Evolutionary conservation across 2,888 invertebrate genomes (phyloP).

Genomic region (Anagyrus pseudococci): DNA sequence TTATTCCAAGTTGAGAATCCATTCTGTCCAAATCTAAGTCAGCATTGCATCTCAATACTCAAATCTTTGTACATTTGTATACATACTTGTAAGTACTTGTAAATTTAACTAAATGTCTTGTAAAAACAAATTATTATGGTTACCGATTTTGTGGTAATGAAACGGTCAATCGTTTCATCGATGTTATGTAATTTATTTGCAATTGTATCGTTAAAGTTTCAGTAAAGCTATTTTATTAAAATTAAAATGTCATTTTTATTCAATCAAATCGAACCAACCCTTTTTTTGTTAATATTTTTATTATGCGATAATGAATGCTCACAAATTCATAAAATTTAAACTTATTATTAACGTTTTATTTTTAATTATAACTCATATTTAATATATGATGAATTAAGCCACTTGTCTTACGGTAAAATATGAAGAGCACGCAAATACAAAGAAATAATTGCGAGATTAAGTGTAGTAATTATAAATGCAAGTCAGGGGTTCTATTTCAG

Average conservation of each 20-base stretch:
- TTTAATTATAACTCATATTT: no score
- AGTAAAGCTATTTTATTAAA: slow-evolving; percentile 28
- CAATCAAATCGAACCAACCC: background rate
- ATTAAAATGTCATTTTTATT: background rate
- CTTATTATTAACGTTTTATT: no score
- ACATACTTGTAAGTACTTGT: slow-evolving; percentile 32
- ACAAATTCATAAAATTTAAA: no score
- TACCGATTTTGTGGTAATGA: slow-evolving; percentile 14
- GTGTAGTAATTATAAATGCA: no score
- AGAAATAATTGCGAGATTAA: no score
- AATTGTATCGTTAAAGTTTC: slow-evolving; percentile 26
- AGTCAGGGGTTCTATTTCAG: no score
- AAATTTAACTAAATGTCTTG: slow-evolving; percentile 21
- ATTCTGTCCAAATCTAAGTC: slow-evolving; percentile 26
- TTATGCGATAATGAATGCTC: no score
- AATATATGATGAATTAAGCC: no score
- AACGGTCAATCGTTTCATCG: slow-evolving; percentile 22
- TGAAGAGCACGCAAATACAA: no score
- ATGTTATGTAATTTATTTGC: slow-evolving; percentile 36
- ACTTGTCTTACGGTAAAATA: no score
- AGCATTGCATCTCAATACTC: slow-evolving; percentile 25
- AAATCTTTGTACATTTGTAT: slow-evolving; percentile 38
- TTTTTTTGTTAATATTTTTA: slow-evolving; percentile 1
- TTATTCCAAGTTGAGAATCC: slow-evolving; percentile 21
- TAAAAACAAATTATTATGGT: slow-evolving; percentile 22